Conservation (phyloP, 2,888 invertebrate species). For the Lampropteryx suffumata region DNA sequence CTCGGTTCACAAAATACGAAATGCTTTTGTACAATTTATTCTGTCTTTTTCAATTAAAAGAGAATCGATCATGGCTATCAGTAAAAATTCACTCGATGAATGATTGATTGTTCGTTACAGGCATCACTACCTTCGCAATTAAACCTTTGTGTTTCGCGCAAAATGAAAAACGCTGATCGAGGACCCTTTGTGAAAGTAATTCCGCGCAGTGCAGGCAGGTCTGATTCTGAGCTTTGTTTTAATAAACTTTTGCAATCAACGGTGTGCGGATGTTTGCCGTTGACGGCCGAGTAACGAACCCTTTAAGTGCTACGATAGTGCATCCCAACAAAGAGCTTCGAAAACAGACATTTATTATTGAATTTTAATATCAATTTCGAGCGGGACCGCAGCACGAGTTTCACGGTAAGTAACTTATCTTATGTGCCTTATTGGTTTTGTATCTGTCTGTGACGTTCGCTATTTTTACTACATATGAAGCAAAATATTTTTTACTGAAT, state of each 20-base stretch:
- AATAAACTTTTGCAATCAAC: constrained; percentile 1
- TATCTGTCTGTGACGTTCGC: no score
- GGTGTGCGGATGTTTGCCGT: neutral
- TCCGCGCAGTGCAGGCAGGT: neutral
- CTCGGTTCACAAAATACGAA: no score
- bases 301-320: neutral
- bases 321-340: no score
- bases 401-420: neutral
- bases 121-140: no score
- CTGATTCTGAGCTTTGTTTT: neutral
- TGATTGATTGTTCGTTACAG: no score
- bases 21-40: no score
- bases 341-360: neutral
- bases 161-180: neutral
- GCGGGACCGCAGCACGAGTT: neutral
- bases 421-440: neutral
- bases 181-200: neutral
- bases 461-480: no score
- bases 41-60: no score
- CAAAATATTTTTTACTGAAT: no score
- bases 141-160: neutral
- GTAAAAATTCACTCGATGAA: no score
- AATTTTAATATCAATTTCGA: neutral
- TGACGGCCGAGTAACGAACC: neutral
- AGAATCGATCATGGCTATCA: no score